Evolutionary conservation across 2,888 invertebrate species (phyloP), one percentile per base, ranked within the genome.

Genomic region (Apoderus coryli): DNA sequence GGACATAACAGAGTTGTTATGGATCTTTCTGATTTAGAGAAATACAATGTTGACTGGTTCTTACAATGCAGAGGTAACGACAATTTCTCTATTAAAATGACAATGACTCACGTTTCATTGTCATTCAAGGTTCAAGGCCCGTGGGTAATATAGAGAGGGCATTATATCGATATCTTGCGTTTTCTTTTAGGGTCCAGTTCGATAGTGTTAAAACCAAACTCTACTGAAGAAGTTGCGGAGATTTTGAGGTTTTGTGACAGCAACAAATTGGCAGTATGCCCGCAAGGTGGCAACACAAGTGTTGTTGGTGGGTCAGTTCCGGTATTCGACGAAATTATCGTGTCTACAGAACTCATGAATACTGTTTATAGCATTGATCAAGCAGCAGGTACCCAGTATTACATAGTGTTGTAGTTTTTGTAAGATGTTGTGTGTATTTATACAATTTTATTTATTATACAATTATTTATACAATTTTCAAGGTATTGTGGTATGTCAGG

Each of bases 291-390:
- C 9, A 90, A 92, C 55, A 93, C 92, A 0, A 86, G 95, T 0
- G 61, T 95, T 9, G 90, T 92, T 2, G 93, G 93, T 3, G 95
- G 93, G 1, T 81, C 86, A 24, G 85, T 90, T 3, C 95, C 96
- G 1, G 85, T 96, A 4, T 90, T 88, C 59, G 96, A 98, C 60
- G 96, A 98, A 65, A 74, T 96, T 32, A 72, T 98, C 1, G 48
- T 98, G 4, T 88, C 81, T 14, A 73, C 81, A 37, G 68, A 72
- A 32, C 66, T 81, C 4, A 78, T 98, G 75, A 86, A 93, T 56
- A 66, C 78, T 47, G 72, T 95, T 32, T 68, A 84, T 25, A 69
- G 68, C 32, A 64, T 93, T 26, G 86, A 95, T 59, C 72, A 76
- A 47, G 60, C 77, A 31, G 76, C 88, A 50, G 90, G 85, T 84